Evolutionary conservation across 64 coral and sea anemone genomes (phyloP).

Genomic region (Platygyra sinensis): DNA sequence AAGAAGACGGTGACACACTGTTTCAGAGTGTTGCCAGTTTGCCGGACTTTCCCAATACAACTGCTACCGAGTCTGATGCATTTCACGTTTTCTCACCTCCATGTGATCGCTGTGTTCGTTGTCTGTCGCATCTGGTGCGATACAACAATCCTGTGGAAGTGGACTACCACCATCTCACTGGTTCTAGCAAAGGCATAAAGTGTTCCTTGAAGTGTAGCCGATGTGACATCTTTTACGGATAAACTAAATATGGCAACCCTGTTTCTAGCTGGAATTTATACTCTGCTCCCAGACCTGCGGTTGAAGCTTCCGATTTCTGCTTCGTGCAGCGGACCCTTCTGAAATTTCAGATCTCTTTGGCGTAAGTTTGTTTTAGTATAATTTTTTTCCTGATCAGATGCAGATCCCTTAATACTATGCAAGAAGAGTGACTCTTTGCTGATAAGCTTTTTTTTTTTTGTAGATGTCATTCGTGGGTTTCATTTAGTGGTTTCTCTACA

Average conservation of each 20-base stretch:
- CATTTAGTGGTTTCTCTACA: too few relatives aligned
- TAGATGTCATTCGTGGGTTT: too few relatives aligned
- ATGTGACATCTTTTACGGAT: conserved; percentile 21
- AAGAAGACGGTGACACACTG: too few relatives aligned
- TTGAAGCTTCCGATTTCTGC: conserved; percentile 33
- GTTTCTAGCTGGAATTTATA: conserved; percentile 26
- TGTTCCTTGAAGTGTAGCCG: conserved; percentile 23
- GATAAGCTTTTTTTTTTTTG: neutral
- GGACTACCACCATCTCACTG: neutral
- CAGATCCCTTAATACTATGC: neutral
- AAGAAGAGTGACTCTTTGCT: neutral
- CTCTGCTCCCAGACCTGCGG: neutral
- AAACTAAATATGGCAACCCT: conserved; percentile 45
- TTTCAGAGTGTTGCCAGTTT: too few relatives aligned
- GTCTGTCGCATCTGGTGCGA: neutral
- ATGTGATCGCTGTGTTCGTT: too few relatives aligned
- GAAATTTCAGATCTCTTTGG: conserved; percentile 39
- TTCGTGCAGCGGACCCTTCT: conserved; percentile 22
- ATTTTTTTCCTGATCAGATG: neutral
- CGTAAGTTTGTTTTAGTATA: conserved; percentile 13
- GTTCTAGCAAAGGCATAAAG: neutral
- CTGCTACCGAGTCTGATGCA: too few relatives aligned
- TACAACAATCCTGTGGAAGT: conserved; percentile 29
- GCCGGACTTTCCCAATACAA: too few relatives aligned
- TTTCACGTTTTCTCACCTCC: too few relatives aligned